phyloP scores from a whole-genome alignment of 2,797 vertebrate species.

The Sciurus carolinensis region DNA sequence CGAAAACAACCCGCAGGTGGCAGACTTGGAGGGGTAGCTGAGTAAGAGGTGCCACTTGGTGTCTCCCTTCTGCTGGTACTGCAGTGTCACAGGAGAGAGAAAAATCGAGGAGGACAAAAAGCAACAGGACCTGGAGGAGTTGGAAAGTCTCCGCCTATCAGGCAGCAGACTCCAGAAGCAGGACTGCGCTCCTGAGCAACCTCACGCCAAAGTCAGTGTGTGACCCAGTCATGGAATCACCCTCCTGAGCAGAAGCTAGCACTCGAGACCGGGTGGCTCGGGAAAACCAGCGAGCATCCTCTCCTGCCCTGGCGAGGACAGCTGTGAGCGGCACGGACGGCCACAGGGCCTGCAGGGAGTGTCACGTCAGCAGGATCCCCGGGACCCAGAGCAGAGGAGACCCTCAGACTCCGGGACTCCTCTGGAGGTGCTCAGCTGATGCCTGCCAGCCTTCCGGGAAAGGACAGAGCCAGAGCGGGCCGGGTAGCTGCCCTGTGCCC shows the following conservation, averaged over 20 bases:
- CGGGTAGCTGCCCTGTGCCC: background rate
- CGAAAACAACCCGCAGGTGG: background rate
- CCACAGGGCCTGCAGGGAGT: background rate
- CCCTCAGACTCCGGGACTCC: background rate
- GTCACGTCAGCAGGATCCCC: background rate
- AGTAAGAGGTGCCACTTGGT: background rate
- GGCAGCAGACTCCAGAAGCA: background rate
- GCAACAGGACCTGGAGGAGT: background rate
- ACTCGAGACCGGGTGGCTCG: background rate
- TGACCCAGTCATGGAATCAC: background rate
- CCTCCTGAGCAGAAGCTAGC: background rate
- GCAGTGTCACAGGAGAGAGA: background rate
- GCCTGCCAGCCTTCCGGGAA: background rate
- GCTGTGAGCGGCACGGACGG: background rate
- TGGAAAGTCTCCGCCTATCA: conserved; percentile 20
- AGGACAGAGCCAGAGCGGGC: background rate
- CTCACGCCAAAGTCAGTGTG: background rate
- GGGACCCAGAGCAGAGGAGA: background rate
- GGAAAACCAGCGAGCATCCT: too few species aligned
- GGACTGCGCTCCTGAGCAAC: background rate
- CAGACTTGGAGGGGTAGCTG: background rate
- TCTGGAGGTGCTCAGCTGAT: background rate
- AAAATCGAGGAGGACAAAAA: background rate
- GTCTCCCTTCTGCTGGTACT: background rate
- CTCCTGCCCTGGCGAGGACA: background rate